phyloP scores from a whole-genome alignment of 1,140 invertebrate species.

The Bilobella aurantiaca region DNA sequence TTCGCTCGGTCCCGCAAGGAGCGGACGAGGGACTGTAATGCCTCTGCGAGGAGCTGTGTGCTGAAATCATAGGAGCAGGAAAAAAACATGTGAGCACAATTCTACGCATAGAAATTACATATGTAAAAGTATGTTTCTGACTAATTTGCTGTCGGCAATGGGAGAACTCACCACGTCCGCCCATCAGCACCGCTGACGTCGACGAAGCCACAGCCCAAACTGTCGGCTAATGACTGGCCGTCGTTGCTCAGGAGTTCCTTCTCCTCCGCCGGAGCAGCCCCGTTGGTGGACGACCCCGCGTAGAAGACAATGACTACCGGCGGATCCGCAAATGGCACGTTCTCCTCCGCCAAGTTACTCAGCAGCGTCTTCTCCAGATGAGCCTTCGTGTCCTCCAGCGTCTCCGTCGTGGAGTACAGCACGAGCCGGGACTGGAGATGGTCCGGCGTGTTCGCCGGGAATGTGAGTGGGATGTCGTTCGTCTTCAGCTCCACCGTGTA shows the following conservation, averaged over 20 bases:
- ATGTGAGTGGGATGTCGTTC: constrained; percentile 23
- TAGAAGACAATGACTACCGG: constrained; percentile 38
- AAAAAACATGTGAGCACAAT: too few species aligned
- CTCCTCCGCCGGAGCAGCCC: constrained; percentile 18
- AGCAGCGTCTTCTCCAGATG: constrained; percentile 83
- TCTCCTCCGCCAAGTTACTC: constrained; percentile 81
- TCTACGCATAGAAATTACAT: too few species aligned
- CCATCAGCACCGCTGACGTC: constrained; percentile 27
- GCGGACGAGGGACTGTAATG: constrained; percentile 58
- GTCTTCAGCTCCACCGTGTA: constrained; percentile 47
- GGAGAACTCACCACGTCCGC: constrained; percentile 16
- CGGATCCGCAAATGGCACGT: constrained; percentile 76
- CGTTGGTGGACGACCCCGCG: too few species aligned
- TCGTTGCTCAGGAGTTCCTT: constrained; percentile 30
- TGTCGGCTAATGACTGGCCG: constrained; percentile 36
- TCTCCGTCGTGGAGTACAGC: constrained; percentile 81
- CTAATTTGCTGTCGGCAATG: too few species aligned
- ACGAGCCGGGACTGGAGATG: constrained; percentile 35
- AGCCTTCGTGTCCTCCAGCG: constrained; percentile 81
- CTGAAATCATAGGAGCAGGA: constrained; percentile 46
- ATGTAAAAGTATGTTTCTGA: too few species aligned
- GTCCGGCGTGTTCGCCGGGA: constrained; percentile 24
- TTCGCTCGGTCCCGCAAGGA: constrained; percentile 39
- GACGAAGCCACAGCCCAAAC: constrained; percentile 34
- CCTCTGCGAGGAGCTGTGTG: constrained; percentile 54